Evolutionary conservation across 2,797 vertebrate species (phyloP).

Genomic region (Acanthopagrus latus): DNA sequence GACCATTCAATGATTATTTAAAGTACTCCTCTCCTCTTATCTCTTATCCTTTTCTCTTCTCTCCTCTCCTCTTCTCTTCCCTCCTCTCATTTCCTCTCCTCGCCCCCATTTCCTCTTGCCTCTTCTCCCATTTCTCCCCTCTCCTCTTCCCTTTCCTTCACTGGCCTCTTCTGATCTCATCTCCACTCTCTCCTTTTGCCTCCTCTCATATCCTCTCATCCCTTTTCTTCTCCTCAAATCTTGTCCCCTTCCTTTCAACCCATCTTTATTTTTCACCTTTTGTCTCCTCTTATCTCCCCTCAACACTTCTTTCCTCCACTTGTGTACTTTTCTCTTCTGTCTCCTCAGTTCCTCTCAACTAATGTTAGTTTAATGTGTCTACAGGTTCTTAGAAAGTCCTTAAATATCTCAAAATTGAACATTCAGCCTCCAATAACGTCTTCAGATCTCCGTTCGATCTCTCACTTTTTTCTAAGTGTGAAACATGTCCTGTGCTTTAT

Average conservation of each 20-base stretch:
- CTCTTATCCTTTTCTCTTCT: neutral
- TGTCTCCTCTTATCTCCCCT: neutral
- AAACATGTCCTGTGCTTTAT: constrained; percentile 8
- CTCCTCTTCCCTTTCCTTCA: neutral
- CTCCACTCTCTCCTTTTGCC: neutral
- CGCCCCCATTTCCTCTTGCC: neutral
- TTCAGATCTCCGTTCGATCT: neutral
- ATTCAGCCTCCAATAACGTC: neutral
- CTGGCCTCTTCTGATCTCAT: neutral
- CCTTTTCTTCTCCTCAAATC: neutral
- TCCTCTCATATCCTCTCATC: neutral
- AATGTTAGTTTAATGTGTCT: neutral
- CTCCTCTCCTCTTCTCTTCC: neutral
- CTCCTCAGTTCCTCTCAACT: neutral
- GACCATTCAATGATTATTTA: neutral
- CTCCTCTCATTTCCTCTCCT: neutral
- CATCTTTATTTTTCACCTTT: neutral
- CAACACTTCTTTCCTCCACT: neutral
- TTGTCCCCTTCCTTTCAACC: too few relatives aligned
- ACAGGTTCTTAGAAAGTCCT: neutral
- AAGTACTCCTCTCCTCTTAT: neutral
- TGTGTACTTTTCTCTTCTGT: too few relatives aligned
- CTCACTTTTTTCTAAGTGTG: neutral
- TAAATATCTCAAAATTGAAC: constrained; percentile 10
- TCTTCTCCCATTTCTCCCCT: neutral